Conservation (phyloP, 2,888 invertebrate genomes). For the Siphlonurus alternatus region DNA sequence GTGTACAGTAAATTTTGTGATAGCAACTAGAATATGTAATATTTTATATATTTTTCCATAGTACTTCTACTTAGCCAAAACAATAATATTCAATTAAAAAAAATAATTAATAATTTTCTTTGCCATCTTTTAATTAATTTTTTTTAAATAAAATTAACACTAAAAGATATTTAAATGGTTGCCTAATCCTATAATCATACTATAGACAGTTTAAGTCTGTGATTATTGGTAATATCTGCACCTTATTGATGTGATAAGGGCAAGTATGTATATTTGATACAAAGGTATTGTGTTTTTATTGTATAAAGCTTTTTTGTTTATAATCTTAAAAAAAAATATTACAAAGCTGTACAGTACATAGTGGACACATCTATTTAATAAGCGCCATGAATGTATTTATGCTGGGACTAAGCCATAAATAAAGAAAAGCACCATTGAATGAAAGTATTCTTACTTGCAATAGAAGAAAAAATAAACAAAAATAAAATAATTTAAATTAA, state of each 20-base stretch:
- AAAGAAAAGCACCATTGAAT: neutral
- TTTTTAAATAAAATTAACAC: neutral
- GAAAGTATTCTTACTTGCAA: no score
- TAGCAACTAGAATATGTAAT: neutral
- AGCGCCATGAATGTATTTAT: neutral
- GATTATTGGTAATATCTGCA: neutral
- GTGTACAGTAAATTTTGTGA: neutral
- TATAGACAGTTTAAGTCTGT: slow-evolving; percentile 1
- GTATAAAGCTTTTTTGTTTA: neutral
- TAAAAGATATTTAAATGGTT: neutral
- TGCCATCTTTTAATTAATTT: neutral
- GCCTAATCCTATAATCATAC: neutral
- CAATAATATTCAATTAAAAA: neutral
- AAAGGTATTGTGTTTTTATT: neutral
- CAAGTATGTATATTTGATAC: neutral
- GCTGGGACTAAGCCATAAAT: neutral
- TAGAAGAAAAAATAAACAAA: no score
- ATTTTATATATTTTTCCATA: neutral
- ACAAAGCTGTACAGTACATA: neutral
- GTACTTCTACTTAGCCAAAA: neutral
- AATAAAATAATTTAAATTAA: no score
- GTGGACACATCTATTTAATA: neutral
- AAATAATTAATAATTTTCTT: neutral
- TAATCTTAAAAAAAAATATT: neutral
- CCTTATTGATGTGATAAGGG: neutral